Evolutionary conservation across 1,140 invertebrate genomes (phyloP).

Genomic region (Venturia canescens): DNA sequence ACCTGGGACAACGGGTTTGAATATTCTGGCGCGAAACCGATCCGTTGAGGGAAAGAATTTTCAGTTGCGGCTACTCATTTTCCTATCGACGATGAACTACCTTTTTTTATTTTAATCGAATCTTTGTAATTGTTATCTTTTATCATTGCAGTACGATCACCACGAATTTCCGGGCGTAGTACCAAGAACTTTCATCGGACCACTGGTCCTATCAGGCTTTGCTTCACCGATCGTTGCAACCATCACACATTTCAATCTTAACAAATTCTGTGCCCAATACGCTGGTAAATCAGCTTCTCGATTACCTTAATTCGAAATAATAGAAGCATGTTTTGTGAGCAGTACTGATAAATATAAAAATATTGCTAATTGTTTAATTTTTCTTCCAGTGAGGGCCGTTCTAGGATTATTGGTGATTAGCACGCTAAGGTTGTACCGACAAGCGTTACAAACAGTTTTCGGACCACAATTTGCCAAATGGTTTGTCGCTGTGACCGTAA

Average conservation of each 20-base stretch:
- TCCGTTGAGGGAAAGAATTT: not conserved
- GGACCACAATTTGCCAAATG: conserved; percentile 87
- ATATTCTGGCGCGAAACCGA: not conserved
- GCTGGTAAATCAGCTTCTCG: conserved; percentile 83
- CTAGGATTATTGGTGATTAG: conserved; percentile 87
- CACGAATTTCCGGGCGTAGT: conserved; percentile 98
- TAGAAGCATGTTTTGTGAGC: not conserved
- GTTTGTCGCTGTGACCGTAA: conserved; percentile 90
- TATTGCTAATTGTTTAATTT: conserved; percentile 55
- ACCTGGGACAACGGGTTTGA: conserved; percentile 4
- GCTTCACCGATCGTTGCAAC: conserved; percentile 87
- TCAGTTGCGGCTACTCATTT: not conserved
- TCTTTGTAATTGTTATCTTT: not conserved
- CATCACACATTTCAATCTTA: conserved; percentile 83
- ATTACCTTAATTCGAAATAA: conserved; percentile 53
- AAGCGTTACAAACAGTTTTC: conserved; percentile 86
- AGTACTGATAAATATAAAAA: conserved; percentile 38
- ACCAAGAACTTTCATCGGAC: conserved; percentile 96
- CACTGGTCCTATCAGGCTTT: conserved; percentile 88
- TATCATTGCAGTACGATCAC: conserved; percentile 93
- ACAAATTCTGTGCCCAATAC: conserved; percentile 94
- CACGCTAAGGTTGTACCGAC: conserved; percentile 85
- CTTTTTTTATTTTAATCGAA: not conserved
- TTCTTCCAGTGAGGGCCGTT: conserved; percentile 88
- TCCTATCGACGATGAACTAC: not conserved